These are phyloP conservation scores for Leucoraja ocellata DNA, from an alignment of 2,797 vertebrate species.

Conservation along the genomic window DNA sequence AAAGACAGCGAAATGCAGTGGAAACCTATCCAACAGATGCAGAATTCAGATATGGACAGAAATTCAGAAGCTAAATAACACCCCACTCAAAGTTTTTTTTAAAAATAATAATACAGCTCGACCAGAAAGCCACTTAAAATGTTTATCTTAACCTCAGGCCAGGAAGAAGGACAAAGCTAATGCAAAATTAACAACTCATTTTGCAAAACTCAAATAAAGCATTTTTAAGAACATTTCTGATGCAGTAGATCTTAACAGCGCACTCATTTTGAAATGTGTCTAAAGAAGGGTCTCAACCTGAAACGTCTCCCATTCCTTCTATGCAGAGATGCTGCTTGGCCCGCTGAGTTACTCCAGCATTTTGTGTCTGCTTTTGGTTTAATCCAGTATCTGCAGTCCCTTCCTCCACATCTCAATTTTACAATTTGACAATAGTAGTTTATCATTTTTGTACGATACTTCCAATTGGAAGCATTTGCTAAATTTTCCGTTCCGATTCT, in stretches of 20 bases:
- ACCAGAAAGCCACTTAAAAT: background rate
- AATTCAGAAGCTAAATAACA: background rate
- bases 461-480: background rate
- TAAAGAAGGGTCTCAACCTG: too few species aligned
- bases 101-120: background rate
- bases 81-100: background rate
- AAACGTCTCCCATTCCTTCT: too few species aligned
- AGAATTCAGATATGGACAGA: background rate
- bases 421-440: background rate
- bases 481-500: background rate
- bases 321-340: too few species aligned
- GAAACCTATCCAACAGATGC: background rate
- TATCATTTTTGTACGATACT: background rate
- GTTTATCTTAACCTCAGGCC: background rate
- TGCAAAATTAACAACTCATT: background rate
- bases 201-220: background rate
- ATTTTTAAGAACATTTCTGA: background rate
- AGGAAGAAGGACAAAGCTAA: background rate
- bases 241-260: background rate
- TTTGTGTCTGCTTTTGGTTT: too few species aligned
- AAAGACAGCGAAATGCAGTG: background rate
- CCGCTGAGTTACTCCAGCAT: too few species aligned
- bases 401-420: background rate
- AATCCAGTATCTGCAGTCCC: too few species aligned
- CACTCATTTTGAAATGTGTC: background rate